A percentile compares a stretch with the other conserved stretches of the same genome.
phyloP scores from a whole-genome alignment of 2,888 invertebrate genomes.

The Aproaerema taeniolella region DNA sequence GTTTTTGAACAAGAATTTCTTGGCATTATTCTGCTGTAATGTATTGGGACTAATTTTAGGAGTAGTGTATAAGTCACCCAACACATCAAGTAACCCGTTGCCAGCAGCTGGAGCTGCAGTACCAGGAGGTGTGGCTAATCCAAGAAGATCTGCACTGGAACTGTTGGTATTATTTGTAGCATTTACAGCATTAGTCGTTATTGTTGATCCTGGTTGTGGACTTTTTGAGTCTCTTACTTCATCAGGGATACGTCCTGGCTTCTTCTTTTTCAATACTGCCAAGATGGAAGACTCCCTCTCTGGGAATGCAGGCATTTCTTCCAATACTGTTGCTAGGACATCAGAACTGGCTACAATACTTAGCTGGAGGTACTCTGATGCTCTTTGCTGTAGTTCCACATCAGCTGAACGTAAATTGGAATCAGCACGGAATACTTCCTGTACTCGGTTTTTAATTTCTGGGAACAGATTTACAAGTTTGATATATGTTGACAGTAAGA shows the following conservation, averaged over 20 bases:
- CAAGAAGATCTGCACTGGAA: slow-evolving; percentile 89
- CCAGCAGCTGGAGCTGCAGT: slow-evolving; percentile 81
- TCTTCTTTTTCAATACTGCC: slow-evolving; percentile 98
- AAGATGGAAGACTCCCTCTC: slow-evolving; percentile 98
- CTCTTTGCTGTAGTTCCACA: slow-evolving; percentile 98
- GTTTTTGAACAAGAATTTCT: slow-evolving; percentile 97
- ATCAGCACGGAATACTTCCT: slow-evolving; percentile 95
- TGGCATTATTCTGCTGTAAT: slow-evolving; percentile 89
- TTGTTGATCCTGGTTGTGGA: slow-evolving; percentile 71
- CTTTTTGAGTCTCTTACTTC: slow-evolving; percentile 90
- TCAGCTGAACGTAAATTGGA: slow-evolving; percentile 98
- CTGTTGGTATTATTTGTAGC: slow-evolving; percentile 69
- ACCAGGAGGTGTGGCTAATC: slow-evolving; percentile 92
- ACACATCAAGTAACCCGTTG: slow-evolving; percentile 92
- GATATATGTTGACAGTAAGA: slow-evolving; percentile 97
- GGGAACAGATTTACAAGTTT: slow-evolving; percentile 99
- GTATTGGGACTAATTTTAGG: slow-evolving; percentile 79
- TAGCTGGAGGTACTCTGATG: slow-evolving; percentile 97
- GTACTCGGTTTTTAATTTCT: slow-evolving; percentile 96
- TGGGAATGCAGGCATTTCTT: slow-evolving; percentile 99
- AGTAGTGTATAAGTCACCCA: slow-evolving; percentile 90
- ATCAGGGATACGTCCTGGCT: slow-evolving; percentile 95
- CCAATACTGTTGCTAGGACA: slow-evolving; percentile 97
- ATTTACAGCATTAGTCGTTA: slow-evolving; percentile 65
- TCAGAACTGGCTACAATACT: slow-evolving; percentile 97